A percentile compares a stretch with the other conserved stretches of the same genome.
These are phyloP conservation scores for Lasioglossum malachurum DNA, from an alignment of 2,888 invertebrate genomes.

Conservation along the genomic window DNA sequence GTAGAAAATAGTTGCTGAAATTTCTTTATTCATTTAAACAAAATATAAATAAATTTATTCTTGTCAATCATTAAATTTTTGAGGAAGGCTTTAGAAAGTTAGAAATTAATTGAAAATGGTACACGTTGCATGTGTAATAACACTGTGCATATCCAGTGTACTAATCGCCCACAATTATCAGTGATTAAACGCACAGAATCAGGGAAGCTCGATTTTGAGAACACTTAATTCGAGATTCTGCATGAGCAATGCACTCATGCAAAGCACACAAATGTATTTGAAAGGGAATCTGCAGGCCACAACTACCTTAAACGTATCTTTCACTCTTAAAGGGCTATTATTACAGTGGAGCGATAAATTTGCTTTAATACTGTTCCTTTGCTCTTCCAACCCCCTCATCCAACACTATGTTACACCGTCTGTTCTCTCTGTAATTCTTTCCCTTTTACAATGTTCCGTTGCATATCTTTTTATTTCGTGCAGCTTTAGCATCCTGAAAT, in stretches of 20 bases:
- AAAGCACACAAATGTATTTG: conserved; percentile 63
- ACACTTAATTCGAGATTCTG: conserved; percentile 3
- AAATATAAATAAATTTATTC: too few species aligned
- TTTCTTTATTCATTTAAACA: too few species aligned
- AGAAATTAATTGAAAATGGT: too few species aligned
- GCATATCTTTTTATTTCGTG: not conserved
- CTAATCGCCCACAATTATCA: conserved; percentile 6
- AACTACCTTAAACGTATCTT: conserved; percentile 63
- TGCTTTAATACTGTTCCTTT: conserved; percentile 52
- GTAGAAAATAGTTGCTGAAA: too few species aligned
- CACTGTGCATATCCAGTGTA: not conserved
- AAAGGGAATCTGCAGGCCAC: conserved; percentile 41
- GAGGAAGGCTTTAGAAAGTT: too few species aligned
- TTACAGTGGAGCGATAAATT: conserved; percentile 65
- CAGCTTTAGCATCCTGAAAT: conserved; percentile 16
- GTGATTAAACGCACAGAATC: not conserved
- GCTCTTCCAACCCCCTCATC: conserved; percentile 4
- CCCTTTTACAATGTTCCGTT: not conserved
- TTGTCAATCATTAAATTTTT: too few species aligned
- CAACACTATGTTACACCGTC: not conserved
- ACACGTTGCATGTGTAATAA: not conserved
- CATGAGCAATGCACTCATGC: conserved; percentile 51
- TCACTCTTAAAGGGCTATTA: conserved; percentile 64
- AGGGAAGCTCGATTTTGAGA: not conserved
- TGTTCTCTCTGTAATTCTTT: conserved; percentile 33